Base-by-base conservation (phyloP, 1,140 invertebrate species). In the Drosophila eugracilis region DNA sequence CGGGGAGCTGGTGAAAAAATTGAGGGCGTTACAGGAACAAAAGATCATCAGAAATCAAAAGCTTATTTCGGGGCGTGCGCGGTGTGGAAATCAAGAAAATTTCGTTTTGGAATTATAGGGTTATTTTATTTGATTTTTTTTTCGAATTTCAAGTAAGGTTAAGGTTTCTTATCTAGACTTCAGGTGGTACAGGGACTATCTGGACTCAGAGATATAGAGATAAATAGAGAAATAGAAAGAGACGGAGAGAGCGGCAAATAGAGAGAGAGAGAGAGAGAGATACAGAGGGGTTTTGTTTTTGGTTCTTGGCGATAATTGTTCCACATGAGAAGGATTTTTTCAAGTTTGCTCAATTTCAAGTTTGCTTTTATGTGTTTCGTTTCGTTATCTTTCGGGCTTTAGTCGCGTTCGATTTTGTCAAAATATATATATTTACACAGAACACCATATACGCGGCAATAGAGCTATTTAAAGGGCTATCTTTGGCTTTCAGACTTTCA, bases 371-470 rank as follows among this genome's bases (percentile, higher is more conserved):
- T 70, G 42, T 57, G 45, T 55, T 70, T 70, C 41, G 12, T 30
- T 55, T 21, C 19, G 19, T n/a, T 45, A 4, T 17, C n/a, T 37
- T 39, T 39, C 15, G 36, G 36, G 36, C 7, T 69, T 84, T 50
- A 28, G 37, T 42, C 60, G 65, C 67, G 39, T 42, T 59, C 10
- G 28, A 37, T 72, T 50, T 71, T 44, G 52, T 21, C 37, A 58
- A 59, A 65, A 69, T 69, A 65, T 49, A 37, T 70, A 45, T 69
- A 62, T 75, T 47, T 71, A 75, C 74, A 91, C 85, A 91, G 89
- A 89, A 85, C 86, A 84, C 88, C 89, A 91, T 91, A 91, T 91
- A 91, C 89, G 89, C 89, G 89, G 89, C 89, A 91, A 91, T 85
- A 88, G 89, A 91, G 89, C 89, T 91, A 91, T 86, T 75, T 63